Conservation (phyloP, 2,888 invertebrate species). For the Willowsia nigromaculata region DNA sequence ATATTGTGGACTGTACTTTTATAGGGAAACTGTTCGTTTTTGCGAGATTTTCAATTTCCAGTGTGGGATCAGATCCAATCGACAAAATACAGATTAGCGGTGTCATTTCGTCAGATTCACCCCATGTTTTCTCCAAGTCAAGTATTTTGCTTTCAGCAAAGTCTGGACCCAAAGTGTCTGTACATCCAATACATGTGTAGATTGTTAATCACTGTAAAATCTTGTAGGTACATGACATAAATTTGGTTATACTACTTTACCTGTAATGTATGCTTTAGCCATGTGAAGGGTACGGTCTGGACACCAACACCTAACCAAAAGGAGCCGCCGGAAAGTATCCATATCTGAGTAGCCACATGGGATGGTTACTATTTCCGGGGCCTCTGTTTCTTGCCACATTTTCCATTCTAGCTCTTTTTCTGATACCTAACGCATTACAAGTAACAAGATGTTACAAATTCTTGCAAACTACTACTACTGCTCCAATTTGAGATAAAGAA, state of each 20-base stretch:
- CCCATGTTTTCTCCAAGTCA: conserved; percentile 92
- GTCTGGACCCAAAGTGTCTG: conserved; percentile 90
- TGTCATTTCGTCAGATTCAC: conserved; percentile 92
- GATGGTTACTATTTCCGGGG: conserved; percentile 93
- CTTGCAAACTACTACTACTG: no score
- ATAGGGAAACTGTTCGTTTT: conserved; percentile 87
- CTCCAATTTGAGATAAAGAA: no score
- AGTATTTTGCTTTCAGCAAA: conserved; percentile 95
- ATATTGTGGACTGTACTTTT: conserved; percentile 59
- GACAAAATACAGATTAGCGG: conserved; percentile 96
- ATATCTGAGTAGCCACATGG: conserved; percentile 94
- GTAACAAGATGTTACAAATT: neutral
- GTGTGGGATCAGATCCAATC: conserved; percentile 98
- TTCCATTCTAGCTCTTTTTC: conserved; percentile 93
- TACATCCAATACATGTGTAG: neutral
- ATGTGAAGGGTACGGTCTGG: conserved; percentile 96
- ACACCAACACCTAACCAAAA: conserved; percentile 95
- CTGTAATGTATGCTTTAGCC: conserved; percentile 93
- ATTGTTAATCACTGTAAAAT: neutral
- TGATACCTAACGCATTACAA: conserved; percentile 85
- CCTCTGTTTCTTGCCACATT: conserved; percentile 94
- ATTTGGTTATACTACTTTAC: conserved; percentile 81
- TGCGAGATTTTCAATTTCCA: conserved; percentile 92
- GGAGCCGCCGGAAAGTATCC: conserved; percentile 92
- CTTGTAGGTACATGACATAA: neutral